These are phyloP conservation scores for Trididemnum nubilum DNA, from an alignment of 23 tunicate species.

Conservation along the genomic window DNA sequence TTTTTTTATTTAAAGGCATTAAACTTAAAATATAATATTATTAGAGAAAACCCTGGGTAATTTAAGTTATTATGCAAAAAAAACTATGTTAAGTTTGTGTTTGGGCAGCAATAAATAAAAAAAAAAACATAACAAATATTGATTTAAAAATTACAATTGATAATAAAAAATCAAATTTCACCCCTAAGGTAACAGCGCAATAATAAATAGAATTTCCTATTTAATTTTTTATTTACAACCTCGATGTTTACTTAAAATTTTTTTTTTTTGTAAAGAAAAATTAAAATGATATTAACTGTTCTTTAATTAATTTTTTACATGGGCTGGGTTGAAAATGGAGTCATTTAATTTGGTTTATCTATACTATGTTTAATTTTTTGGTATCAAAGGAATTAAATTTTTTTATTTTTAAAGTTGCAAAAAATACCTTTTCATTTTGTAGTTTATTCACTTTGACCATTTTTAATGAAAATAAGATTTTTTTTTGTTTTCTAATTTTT, in stretches of 20 bases:
- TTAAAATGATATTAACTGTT: constrained; percentile 2
- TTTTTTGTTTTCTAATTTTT: not conserved
- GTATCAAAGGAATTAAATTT: constrained; percentile 26
- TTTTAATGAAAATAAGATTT: not conserved
- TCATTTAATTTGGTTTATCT: constrained; percentile 28
- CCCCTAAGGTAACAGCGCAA: constrained; percentile 46
- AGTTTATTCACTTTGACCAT: constrained; percentile 25
- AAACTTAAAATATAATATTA: not conserved
- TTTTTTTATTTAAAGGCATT: not conserved
- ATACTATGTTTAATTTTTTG: not conserved
- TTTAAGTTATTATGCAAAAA: not conserved
- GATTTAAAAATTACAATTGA: not conserved
- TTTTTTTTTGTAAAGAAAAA: not conserved
- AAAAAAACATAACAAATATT: not conserved
- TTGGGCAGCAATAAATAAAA: constrained; percentile 28
- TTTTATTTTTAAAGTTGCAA: constrained; percentile 18
- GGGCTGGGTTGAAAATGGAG: constrained; percentile 43
- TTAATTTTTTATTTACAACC: constrained; percentile 28
- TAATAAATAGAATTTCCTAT: constrained; percentile 11
- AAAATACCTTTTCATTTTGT: constrained; percentile 19
- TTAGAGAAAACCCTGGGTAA: constrained; percentile 33
- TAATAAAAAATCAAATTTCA: not conserved
- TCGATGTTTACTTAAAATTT: constrained; percentile 33
- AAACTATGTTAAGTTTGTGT: not conserved
- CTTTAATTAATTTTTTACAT: constrained; percentile 17